Evolutionary conservation across 2,113 vertebrate genomes (phyloP), one percentile per base, ranked within the genome.

Genomic region (Zeus faber): DNA sequence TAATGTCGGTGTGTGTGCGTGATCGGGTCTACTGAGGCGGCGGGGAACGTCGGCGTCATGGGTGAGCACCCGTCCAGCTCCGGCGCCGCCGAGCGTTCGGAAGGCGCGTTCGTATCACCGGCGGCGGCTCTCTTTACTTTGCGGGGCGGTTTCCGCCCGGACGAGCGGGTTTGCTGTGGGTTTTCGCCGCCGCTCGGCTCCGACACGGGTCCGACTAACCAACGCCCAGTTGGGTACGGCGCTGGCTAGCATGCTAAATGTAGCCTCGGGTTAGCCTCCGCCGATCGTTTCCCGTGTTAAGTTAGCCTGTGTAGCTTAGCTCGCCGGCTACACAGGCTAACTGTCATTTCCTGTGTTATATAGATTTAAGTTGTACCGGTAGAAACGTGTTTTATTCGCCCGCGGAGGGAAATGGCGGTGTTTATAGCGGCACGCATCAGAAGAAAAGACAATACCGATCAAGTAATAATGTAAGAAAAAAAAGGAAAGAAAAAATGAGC

Each of bases 1-100:
- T n/a, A 88, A 88, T 88, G 89, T 87, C 84, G 80, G 83, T 75
- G 79, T 54, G 83, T 82, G 79, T 82, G 79, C 81, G 78, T 86
- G 86, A 86, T 88, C 73, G 72, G 74, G 71, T 78, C n/a, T n/a
- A 81, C 46, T 56, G 80, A 80, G 77, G 84, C 83, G 80, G 87
- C 79, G 71, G 77, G 79, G 85, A 87, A 78, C 77, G 74, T 79
- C 80, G 76, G 81, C 76, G 83, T 64, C 70, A 91, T 91, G 90
- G 90, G 90, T 91, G 68, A 90, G 90, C 70, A 20, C 29, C 49
- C 24, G 40, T 41, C 16, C 8, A 13, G 23, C 29, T 29, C 55
- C 16, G 24, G 46, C 17, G 33, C 46, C 20, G 29, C 24, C 6
- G 31, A 2, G 58, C 49, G n/a, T 14, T 25, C 20, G 13, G 8